A percentile compares a stretch with the other conserved stretches of the same genome.
Conservation (phyloP, 2,797 vertebrate genomes). For the Coluber constrictor region DNA sequence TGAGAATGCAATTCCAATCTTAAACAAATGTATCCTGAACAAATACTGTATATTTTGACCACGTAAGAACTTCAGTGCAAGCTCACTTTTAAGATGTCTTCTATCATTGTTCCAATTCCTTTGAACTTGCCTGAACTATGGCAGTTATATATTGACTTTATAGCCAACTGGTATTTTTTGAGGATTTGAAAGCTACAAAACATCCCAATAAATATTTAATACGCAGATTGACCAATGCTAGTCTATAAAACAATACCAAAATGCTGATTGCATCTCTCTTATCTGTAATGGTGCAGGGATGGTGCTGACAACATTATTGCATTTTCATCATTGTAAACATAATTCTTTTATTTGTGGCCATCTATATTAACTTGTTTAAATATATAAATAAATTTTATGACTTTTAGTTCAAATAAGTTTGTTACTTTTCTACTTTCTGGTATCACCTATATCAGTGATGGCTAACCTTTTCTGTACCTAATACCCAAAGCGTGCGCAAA, state of each 20-base stretch:
- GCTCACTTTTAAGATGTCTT: not conserved
- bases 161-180: conserved; percentile 17
- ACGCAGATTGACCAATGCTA: not conserved
- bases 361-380: conserved; percentile 34
- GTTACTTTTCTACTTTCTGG: conserved; percentile 7
- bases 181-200: not conserved
- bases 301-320: conserved; percentile 32
- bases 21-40: not conserved
- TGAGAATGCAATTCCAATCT: not conserved
- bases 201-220: not conserved
- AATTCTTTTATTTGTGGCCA: conserved; percentile 26
- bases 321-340: conserved; percentile 29
- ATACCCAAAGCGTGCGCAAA: too few relatives aligned
- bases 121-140: not conserved
- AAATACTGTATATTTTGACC: not conserved
- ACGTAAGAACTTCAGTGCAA: not conserved
- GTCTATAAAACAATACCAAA: conserved; percentile 17
- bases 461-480: too few relatives aligned
- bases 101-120: not conserved
- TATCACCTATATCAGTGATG: not conserved
- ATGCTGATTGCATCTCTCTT: conserved; percentile 10
- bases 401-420: conserved; percentile 21
- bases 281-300: conserved; percentile 13
- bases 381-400: conserved; percentile 37
- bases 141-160: conserved; percentile 3